Conservation (phyloP, 2,888 invertebrate species). For the Gymnoscelis rufifasciata region DNA sequence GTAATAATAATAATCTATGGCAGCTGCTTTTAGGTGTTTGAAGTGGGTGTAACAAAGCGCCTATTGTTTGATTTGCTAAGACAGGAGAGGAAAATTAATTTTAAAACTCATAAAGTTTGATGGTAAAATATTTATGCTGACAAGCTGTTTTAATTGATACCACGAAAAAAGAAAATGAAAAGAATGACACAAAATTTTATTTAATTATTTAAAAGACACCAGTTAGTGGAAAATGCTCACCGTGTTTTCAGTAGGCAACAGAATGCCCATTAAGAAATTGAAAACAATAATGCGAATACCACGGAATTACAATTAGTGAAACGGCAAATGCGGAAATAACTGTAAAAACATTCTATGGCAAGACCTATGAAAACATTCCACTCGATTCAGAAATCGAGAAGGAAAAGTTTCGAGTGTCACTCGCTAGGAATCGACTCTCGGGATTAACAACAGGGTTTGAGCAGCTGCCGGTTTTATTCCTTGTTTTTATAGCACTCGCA, state of each 20-base stretch:
- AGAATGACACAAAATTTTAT: no score
- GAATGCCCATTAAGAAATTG: no score
- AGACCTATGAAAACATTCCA: slow-evolving; percentile 33
- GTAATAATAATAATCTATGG: neutral
- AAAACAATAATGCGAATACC: no score
- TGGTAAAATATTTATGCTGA: no score
- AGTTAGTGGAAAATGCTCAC: no score
- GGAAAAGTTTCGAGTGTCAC: slow-evolving; percentile 36
- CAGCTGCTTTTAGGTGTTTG: neutral
- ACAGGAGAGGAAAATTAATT: no score
- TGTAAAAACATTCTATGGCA: slow-evolving; percentile 4
- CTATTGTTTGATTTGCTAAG: no score
- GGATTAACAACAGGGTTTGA: slow-evolving; percentile 26
- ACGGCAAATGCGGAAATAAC: slow-evolving; percentile 1
- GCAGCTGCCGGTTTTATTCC: slow-evolving; percentile 18
- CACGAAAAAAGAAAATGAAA: neutral
- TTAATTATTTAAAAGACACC: no score
- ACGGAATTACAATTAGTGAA: neutral
- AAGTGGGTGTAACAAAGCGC: neutral
- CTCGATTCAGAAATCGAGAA: slow-evolving; percentile 23
- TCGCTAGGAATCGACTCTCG: slow-evolving; percentile 33
- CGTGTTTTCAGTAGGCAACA: no score
- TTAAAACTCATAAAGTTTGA: no score
- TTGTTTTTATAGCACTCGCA: slow-evolving; percentile 5
- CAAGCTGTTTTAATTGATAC: neutral